phyloP scores from a whole-genome alignment of 1,140 invertebrate species.

The Bombus consobrinus region DNA sequence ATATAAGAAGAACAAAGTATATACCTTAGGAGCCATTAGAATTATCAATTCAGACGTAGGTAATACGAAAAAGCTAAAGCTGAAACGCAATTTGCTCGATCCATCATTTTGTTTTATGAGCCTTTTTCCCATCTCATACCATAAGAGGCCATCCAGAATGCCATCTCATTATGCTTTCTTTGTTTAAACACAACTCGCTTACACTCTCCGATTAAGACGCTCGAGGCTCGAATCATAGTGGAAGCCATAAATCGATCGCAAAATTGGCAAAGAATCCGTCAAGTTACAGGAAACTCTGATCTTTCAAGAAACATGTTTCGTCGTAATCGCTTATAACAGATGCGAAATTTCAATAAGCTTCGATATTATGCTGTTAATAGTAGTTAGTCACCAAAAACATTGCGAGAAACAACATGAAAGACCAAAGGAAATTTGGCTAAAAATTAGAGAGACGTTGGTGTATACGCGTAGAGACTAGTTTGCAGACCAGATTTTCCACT shows the following conservation, averaged over 20 bases:
- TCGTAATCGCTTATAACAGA: neutral
- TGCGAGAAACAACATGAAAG: neutral
- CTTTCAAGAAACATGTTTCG: neutral
- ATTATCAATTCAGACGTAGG: no score
- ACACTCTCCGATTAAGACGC: neutral
- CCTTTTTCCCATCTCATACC: no score
- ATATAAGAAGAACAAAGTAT: no score
- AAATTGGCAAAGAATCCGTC: neutral
- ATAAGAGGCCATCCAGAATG: neutral
- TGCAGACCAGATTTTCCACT: neutral
- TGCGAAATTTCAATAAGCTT: constrained; percentile 19
- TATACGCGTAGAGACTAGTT: neutral
- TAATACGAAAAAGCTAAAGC: neutral
- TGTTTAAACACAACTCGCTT: neutral
- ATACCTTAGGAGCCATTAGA: no score
- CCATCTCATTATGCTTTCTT: neutral
- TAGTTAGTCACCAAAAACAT: neutral
- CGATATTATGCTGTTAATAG: neutral
- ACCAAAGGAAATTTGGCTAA: neutral
- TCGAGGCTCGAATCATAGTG: no score
- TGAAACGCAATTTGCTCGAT: neutral
- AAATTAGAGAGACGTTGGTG: neutral
- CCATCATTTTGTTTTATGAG: neutral
- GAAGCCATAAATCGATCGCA: neutral
- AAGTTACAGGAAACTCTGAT: constrained; percentile 1